Base-by-base conservation (phyloP, 2,888 invertebrate species). In the Danaus chrysippus region DNA sequence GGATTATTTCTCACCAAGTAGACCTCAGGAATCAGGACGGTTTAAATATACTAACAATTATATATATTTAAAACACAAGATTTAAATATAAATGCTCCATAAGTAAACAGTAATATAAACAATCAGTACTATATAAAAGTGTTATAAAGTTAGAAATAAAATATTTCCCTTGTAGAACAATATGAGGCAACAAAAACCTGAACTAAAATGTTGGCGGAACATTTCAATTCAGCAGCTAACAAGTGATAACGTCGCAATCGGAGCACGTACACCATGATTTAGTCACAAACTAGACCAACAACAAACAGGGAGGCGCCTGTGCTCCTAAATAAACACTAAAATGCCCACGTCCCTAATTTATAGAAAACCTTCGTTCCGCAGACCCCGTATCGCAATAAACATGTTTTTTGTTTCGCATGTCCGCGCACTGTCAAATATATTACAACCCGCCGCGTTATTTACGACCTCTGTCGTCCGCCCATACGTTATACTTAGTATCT, bases 401-500 rank as follows among this genome's bases (percentile, higher is more conserved):
- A 87, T 88, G 88, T 90, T 91, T 91, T 90, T 90, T 91, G 90
- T 88, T 87, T 88, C 86, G 87, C 89, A 82, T 88, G 90, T 91
- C 90, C 88, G 89, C 89, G 89, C 87, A 84, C 90, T 89, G 91
- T 90, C 91, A 90, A 90, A 91, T 91, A 90, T 91, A 90, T 91
- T 91, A 90, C 89, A 79, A 83, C 89, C 87, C 89, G 88, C 82
- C 83, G 89, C 76, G 91, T 91, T 88, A 90, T 91, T 91, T 91
- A 91, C 87, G 88, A 84, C 80, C 87, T 79, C 85, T 79, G 87
- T 85, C 91, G 84, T 86, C 89, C 90, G 89, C 90, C 90, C 91
- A 90, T 91, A 90, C 91, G 88, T 91, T 90, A 91, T 90, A 89
- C 90, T 91, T 89, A 88, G 89, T 90, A 91, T 90, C 91, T 91